Base-by-base conservation (phyloP, 2,888 invertebrate genomes). In the Agrilus biguttatus region DNA sequence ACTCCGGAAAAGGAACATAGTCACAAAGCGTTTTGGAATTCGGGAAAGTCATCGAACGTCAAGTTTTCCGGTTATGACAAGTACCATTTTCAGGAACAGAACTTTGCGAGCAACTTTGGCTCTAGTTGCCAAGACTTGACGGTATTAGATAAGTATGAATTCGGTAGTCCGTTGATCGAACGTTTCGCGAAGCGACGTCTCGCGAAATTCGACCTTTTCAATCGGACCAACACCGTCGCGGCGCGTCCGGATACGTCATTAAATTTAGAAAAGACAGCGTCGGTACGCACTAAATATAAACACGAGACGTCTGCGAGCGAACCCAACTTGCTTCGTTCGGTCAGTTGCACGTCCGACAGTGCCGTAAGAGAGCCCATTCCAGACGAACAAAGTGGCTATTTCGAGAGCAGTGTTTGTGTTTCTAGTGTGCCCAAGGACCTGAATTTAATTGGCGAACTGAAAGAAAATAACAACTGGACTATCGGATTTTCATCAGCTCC, bases 391-490 rank as follows among this genome's bases (percentile, higher is more conserved):
- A 40, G 45, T 34, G 43, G 43, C 43, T 53, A 54, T 43, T 62
- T 62, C 47, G 64, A 63, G 47, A 59, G 61, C 45, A 59, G 61
- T 49, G 63, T 64, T 21, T 58, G 62, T 56, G 72, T 63, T 56
- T 63, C 74, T 37, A 75, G 75, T 56, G 74, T 81, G 45, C 81
- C 81, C 55, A 77, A 77, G 56, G 75, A 79, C 58, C 69, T 81
- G 48, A 77, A 80, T 68, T 70, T 80, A 53, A 74, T 68, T 50
- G 69, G 70, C 12, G 57, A 61, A 40, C 53, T 53, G 37, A 49
- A 47, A 37, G 45, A 47, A 35, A 47, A 34, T 32, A 44, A 47
- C 32, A 45, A 46, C 36, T 51, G 49, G 51, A 52, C 17, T 39
- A 36, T 45, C 32, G 44, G 47, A 33, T 53, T 49, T 47, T 49